Evolutionary conservation across 1,140 invertebrate genomes (phyloP).

Genomic region (Leptopilina boulardi): DNA sequence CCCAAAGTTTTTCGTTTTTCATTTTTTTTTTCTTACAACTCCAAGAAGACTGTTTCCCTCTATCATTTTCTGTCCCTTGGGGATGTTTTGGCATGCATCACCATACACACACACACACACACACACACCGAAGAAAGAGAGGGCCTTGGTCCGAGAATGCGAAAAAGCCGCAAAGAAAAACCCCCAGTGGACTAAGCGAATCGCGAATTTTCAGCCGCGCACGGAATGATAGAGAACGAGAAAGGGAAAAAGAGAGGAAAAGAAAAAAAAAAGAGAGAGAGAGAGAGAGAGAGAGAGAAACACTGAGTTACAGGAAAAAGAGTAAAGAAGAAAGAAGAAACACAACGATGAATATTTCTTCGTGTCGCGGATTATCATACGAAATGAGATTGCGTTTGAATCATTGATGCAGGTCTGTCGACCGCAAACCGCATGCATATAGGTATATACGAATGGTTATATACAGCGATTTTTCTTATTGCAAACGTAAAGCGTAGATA

Average conservation of each 20-base stretch:
- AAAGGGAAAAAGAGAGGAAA: slow-evolving; percentile 39
- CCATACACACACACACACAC: too few species aligned
- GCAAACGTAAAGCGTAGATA: slow-evolving; percentile 23
- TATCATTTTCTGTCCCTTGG: slow-evolving; percentile 15
- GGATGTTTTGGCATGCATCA: slow-evolving; percentile 65
- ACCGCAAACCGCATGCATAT: slow-evolving; percentile 48
- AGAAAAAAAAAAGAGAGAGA: slow-evolving; percentile 48
- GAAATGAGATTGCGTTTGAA: slow-evolving; percentile 69
- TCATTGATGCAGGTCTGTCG: slow-evolving; percentile 62
- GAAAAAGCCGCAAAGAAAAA: slow-evolving; percentile 44
- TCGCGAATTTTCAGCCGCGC: slow-evolving; percentile 40
- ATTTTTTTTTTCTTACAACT: slow-evolving; percentile 1
- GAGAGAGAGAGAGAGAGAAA: slow-evolving; percentile 29
- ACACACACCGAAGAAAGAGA: too few species aligned
- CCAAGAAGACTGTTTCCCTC: slow-evolving; percentile 32
- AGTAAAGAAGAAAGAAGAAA: slow-evolving; percentile 47
- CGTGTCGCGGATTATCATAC: slow-evolving; percentile 66
- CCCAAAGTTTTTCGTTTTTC: slow-evolving; percentile 52
- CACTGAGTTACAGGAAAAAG: slow-evolving; percentile 41
- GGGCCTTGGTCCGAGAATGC: slow-evolving; percentile 47
- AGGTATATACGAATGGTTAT: slow-evolving; percentile 37
- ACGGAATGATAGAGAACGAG: slow-evolving; percentile 26
- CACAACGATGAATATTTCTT: slow-evolving; percentile 70
- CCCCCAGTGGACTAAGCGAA: slow-evolving; percentile 45
- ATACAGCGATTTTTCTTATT: slow-evolving; percentile 58